Conservation (phyloP, 2,888 invertebrate genomes). For the Siphlonurus alternatus region DNA sequence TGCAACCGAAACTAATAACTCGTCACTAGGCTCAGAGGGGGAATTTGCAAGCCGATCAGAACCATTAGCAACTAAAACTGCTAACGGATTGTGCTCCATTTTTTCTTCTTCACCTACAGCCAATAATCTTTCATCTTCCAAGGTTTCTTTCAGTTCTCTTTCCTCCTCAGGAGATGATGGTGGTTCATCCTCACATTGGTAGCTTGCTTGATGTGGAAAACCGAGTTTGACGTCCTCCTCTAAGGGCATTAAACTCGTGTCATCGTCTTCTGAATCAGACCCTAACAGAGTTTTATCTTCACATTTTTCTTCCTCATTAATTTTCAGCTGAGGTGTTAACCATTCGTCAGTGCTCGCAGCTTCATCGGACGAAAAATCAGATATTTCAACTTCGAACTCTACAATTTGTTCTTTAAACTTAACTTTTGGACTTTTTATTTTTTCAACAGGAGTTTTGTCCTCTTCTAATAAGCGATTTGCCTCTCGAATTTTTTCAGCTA, state of each 20-base stretch:
- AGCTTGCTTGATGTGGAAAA: neutral
- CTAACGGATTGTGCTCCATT: neutral
- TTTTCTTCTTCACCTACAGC: no score
- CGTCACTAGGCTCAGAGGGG: neutral
- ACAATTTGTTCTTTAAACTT: neutral
- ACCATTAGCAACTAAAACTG: neutral
- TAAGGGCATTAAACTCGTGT: neutral
- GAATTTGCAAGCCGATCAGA: neutral
- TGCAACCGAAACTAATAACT: neutral
- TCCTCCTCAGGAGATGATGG: neutral
- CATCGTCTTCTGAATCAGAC: neutral
- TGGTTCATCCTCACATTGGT: neutral
- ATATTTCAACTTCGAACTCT: neutral
- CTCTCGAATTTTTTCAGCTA: neutral
- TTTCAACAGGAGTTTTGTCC: neutral
- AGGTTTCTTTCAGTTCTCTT: neutral
- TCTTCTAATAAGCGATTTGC: neutral
- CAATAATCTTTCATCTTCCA: no score
- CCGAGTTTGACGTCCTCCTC: neutral
- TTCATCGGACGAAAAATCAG: neutral
- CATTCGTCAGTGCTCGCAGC: neutral
- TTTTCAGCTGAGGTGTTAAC: neutral
- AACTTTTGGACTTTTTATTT: neutral
- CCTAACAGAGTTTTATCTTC: neutral
- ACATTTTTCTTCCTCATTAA: neutral